Evolutionary conservation across 2,797 vertebrate species (phyloP).

Genomic region (Galago senegalensis): DNA sequence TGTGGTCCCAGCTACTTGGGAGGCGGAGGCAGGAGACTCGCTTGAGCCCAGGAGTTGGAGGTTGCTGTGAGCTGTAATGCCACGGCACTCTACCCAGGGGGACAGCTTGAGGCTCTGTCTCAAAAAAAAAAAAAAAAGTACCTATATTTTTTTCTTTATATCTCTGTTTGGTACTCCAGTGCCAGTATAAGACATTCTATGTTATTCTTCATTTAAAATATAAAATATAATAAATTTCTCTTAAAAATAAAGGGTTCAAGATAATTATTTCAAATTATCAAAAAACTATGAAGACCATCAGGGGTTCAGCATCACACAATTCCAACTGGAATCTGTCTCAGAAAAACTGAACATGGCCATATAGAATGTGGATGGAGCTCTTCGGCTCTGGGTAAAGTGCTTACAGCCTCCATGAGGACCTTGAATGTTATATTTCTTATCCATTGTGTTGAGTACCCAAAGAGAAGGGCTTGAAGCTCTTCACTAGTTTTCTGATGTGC

Average conservation of each 20-base stretch:
- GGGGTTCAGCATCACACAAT: not conserved
- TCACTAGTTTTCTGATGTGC: not conserved
- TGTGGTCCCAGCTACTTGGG: too few relatives aligned
- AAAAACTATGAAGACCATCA: not conserved
- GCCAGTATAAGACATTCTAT: not conserved
- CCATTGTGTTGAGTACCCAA: not conserved
- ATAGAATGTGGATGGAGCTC: not conserved
- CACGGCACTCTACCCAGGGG: too few relatives aligned
- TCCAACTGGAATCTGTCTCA: not conserved
- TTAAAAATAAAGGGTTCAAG: not conserved
- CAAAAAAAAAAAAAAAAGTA: too few relatives aligned
- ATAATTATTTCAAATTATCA: not conserved
- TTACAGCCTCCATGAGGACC: not conserved
- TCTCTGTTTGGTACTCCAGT: not conserved
- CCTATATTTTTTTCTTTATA: not conserved
- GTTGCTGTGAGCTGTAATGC: too few relatives aligned
- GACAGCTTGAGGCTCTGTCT: too few relatives aligned
- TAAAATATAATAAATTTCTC: not conserved
- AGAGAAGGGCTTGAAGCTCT: not conserved
- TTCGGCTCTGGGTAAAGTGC: not conserved
- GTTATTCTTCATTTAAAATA: slow-evolving; percentile 28
- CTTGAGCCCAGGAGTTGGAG: too few relatives aligned
- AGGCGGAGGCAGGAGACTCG: too few relatives aligned
- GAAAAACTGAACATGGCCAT: not conserved
- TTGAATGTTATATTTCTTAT: not conserved